Base-by-base conservation (phyloP, 2,797 vertebrate genomes). In the Intellagama lesueurii region DNA sequence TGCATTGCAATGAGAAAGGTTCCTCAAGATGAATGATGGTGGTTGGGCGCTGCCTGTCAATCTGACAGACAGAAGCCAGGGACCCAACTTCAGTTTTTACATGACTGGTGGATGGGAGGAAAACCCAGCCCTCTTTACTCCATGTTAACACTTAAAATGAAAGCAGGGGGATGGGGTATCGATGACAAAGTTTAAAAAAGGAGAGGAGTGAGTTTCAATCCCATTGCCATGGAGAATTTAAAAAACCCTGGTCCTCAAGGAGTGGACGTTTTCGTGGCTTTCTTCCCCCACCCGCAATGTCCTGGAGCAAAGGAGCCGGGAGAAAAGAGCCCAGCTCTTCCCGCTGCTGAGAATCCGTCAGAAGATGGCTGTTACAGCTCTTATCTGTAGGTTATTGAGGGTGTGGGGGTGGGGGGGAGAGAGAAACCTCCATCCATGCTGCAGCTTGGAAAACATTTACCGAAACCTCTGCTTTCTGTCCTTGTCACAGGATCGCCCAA, bases 11-110 rank as follows among this genome's bases (percentile, higher is more conserved):
- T 87, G 89, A 87, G 91, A 83, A 44, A 90, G 91, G 94, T 85
- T 70, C 91, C 88, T 90, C 30, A 81, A 90, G 24, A 91, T 68
- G 81, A 92, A 91, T 60, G 47, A 52, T 5, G 26, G 24, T 22
- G 83, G 75, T 92, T 85, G 92, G 93, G 14, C 89, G 92, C 88
- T 73, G 69, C 70, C 76, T 93, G 86, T 79, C 89, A 60, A 60
- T 90, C 89, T 84, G 92, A 88, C 93, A 90, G 72, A 91, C 68
- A 28, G 81, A 52, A 89, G 89, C 92, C 17, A 92, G 73, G 91
- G 90, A 82, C 89, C 94, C 60, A 66, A 89, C 28, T 49, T 66
- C 75, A 7, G 44, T 56, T 56, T 80, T 78, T n/a, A 78, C 56
- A 40, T 7, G 83, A 89, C 30, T 86, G 91, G 72, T 24, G n/a